Conservation (phyloP, 1,140 invertebrate species). For the Pararge aegeria region DNA sequence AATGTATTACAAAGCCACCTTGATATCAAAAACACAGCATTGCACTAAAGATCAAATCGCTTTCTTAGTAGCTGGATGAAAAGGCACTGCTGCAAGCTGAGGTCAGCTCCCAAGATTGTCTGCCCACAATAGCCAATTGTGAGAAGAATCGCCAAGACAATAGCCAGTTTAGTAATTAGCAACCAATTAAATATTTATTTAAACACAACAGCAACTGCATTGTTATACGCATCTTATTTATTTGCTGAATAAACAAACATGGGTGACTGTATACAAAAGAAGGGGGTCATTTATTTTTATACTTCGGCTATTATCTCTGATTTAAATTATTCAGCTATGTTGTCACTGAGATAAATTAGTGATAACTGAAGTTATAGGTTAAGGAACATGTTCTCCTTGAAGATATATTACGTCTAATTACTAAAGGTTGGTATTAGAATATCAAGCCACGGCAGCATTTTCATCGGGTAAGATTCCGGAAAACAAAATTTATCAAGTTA, state of each 20-base stretch:
- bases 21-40: conserved; percentile 21
- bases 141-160: conserved; percentile 65
- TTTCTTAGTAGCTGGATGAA: conserved; percentile 47
- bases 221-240: conserved; percentile 42
- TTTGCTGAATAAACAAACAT: conserved; percentile 40
- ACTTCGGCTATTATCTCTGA: too few relatives aligned
- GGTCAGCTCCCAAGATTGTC: conserved; percentile 75
- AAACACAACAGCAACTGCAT: conserved; percentile 33
- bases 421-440: too few relatives aligned
- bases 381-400: too few relatives aligned
- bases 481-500: too few relatives aligned
- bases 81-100: conserved; percentile 59
- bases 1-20: conserved; percentile 3
- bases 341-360: too few relatives aligned
- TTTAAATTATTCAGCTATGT: too few relatives aligned
- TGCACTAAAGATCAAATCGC: conserved; percentile 37
- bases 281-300: too few relatives aligned
- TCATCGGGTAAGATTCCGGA: too few relatives aligned
- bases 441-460: too few relatives aligned
- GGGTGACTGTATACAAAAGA: background rate
- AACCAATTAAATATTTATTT: conserved; percentile 71
- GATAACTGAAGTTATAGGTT: too few relatives aligned
- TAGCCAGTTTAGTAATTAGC: conserved; percentile 64
- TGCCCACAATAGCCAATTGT: conserved; percentile 72
- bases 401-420: too few relatives aligned